A percentile compares a stretch with the other conserved stretches of the same genome.
phyloP scores from a whole-genome alignment of 1,140 invertebrate species.

The Drosophila eugracilis region DNA sequence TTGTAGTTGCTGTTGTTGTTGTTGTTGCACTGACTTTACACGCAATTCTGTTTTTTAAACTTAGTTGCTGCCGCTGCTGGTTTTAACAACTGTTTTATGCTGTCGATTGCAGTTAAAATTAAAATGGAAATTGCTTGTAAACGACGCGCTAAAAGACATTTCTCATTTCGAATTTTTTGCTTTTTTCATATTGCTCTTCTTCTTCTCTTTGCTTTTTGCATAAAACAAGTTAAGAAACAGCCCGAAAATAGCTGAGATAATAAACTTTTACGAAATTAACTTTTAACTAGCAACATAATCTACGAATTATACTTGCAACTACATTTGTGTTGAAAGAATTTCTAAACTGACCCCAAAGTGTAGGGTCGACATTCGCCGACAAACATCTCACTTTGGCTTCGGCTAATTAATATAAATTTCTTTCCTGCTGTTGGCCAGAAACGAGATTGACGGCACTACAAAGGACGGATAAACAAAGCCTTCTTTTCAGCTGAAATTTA shows the following conservation, averaged over 20 bases:
- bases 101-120: conserved; percentile 77
- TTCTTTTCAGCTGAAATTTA: conserved; percentile 60
- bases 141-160: conserved; percentile 75
- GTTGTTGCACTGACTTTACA: conserved; percentile 58
- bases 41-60: conserved; percentile 61
- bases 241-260: conserved; percentile 25
- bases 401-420: conserved; percentile 53
- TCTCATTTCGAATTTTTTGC: conserved; percentile 49
- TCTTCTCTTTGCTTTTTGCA: conserved; percentile 16
- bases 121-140: conserved; percentile 75
- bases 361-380: not conserved
- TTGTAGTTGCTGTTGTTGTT: conserved; percentile 16
- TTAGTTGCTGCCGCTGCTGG: conserved; percentile 45
- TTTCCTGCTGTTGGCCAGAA: not conserved
- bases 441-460: conserved; percentile 63
- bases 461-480: conserved; percentile 62
- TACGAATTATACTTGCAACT: conserved; percentile 24
- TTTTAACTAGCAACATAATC: conserved; percentile 55
- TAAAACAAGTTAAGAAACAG: conserved; percentile 38
- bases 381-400: conserved; percentile 19
- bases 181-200: conserved; percentile 15
- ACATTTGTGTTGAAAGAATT: conserved; percentile 4
- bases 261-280: conserved; percentile 51
- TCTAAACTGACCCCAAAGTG: not conserved
- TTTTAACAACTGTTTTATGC: conserved; percentile 68